Conservation (phyloP, 2,888 invertebrate species). For the Chrysopilus asiliformis region DNA sequence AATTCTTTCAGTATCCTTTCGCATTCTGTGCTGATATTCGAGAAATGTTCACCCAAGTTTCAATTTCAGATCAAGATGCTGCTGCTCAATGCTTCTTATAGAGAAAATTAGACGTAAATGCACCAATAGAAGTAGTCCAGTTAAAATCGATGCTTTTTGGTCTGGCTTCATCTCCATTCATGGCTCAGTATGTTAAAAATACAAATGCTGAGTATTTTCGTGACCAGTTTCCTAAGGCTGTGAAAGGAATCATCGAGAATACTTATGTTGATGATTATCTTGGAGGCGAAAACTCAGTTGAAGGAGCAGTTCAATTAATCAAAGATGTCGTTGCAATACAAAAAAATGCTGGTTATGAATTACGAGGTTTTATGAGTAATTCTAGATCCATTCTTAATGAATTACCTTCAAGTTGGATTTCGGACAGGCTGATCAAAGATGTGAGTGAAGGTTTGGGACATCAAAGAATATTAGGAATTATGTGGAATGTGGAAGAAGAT, state of each 20-base stretch:
- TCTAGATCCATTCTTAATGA: background rate
- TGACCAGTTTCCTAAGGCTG: background rate
- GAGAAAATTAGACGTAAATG: too few species aligned
- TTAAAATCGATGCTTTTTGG: too few species aligned
- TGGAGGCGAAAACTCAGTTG: background rate
- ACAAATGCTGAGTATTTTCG: background rate
- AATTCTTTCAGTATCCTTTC: too few species aligned
- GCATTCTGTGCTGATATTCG: too few species aligned
- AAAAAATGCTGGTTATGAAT: background rate
- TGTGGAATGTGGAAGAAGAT: background rate
- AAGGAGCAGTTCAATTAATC: background rate
- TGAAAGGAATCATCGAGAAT: background rate
- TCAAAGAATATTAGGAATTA: background rate
- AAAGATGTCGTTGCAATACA: background rate
- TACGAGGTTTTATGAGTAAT: background rate
- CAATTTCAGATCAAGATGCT: too few species aligned
- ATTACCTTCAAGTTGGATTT: background rate
- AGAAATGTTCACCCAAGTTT: too few species aligned
- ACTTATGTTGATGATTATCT: constrained; percentile 1
- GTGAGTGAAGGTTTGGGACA: too few species aligned
- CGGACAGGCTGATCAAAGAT: too few species aligned
- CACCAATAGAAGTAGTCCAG: too few species aligned
- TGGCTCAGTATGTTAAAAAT: constrained; percentile 1
- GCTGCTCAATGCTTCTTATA: too few species aligned
- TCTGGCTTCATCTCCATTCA: background rate